Base-by-base conservation (phyloP, 2,888 invertebrate species). In the Lordiphosa fenestrarum region DNA sequence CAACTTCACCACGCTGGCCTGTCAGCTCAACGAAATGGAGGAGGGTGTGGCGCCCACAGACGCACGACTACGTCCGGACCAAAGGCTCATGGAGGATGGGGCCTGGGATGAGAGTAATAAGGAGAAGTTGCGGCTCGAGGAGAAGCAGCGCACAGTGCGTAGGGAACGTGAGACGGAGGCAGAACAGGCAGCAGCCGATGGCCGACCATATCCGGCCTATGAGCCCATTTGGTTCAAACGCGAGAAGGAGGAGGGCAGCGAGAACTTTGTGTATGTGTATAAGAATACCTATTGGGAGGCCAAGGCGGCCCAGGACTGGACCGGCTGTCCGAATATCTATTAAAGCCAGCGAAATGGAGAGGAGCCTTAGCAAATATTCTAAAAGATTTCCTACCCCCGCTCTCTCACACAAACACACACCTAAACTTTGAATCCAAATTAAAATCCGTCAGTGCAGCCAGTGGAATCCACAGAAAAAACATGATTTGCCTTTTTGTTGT, bases 1-100 rank as follows among this genome's bases (percentile, higher is more conserved):
- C 91, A 94, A 95, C 91, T 99, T 99, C 91, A 98, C 98, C 44
- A 91, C 95, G 88, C 91, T 99, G 83, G 98, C 99, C 53, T 95
- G 98, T 87, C 98, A 99, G 90, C 91, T 99, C 80, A 99, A 99
- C 90, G 99, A 99, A 91, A 92, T 92, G 42, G 99, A 99, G 90
- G 93, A 94, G 4, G 95, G 93, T 64, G 94, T 99, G 25, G 98
- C 98, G 49, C 98, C 98, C 7, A 98, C 99, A 0, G 99, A 99
- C 91, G 94, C 96, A 51, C 93, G 98, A 33, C 90, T 92, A 51
- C 92, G 99, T 55, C 99, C 99, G 58, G 99, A 99, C 92, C 99
- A 99, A 91, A 93, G 99, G 50, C 92, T 98, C 75, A 99, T 99
- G 99, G 98, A 99, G 90, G 93, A 95, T 65, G 98, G 97, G 3